Evolutionary conservation across 2,113 vertebrate genomes (phyloP).

Genomic region (Polypterus bichir): DNA sequence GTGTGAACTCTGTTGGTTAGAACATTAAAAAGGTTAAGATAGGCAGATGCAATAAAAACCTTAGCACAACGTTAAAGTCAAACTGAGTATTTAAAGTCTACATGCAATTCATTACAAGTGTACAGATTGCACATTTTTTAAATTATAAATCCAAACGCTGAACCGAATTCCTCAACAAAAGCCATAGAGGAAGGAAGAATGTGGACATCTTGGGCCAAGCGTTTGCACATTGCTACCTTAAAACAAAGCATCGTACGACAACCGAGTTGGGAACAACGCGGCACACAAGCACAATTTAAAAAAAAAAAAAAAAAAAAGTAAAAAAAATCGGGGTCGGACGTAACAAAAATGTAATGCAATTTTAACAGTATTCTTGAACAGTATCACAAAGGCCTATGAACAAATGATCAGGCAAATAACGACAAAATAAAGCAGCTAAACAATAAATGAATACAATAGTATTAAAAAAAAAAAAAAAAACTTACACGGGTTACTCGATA

Average conservation of each 20-base stretch:
- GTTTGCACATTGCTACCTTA: too few species aligned
- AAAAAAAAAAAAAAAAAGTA: too few species aligned
- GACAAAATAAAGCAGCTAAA: too few species aligned
- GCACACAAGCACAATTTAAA: too few species aligned
- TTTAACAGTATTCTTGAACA: not conserved
- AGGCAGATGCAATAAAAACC: not conserved
- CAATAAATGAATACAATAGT: too few species aligned
- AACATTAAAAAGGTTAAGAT: not conserved
- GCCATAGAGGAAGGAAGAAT: too few species aligned
- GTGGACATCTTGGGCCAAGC: too few species aligned
- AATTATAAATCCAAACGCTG: not conserved
- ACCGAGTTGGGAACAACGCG: too few species aligned
- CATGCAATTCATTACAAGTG: not conserved
- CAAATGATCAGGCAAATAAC: too few species aligned
- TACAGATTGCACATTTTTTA: not conserved
- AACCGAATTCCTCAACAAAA: too few species aligned
- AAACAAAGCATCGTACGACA: too few species aligned
- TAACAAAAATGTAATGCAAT: too few species aligned
- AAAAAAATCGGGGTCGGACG: not conserved
- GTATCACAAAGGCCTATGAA: not conserved
- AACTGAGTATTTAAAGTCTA: not conserved
- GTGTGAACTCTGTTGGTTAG: constrained; percentile 39
- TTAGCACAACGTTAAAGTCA: not conserved
- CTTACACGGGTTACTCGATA: constrained; percentile 42
- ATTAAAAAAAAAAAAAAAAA: not conserved